These are phyloP conservation scores for Cephus sareptanus DNA, from an alignment of 2,888 invertebrate genomes.

Conservation along the genomic window DNA sequence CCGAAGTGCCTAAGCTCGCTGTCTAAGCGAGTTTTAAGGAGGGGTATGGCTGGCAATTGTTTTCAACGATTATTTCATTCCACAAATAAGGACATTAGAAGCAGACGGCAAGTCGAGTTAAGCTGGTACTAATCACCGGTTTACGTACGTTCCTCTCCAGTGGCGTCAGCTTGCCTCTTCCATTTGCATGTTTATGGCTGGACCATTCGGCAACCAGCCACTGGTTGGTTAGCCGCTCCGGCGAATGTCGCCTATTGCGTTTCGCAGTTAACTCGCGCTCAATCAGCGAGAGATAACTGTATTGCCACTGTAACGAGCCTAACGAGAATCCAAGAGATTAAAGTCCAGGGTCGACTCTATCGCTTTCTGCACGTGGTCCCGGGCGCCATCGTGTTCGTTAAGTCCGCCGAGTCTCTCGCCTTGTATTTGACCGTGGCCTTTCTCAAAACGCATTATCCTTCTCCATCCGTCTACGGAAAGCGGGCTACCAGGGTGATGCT, in stretches of 20 bases:
- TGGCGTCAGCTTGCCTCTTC: conserved; percentile 26
- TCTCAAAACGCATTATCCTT: not conserved
- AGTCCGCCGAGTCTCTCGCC: not conserved
- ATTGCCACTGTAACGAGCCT: not conserved
- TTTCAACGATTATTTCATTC: conserved; percentile 3
- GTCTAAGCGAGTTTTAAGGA: conserved; percentile 27
- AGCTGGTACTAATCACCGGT: conserved; percentile 39
- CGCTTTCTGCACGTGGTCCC: not conserved
- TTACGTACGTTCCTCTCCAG: conserved; percentile 26
- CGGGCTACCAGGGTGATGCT: not conserved
- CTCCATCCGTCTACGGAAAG: not conserved
- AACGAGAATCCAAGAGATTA: not conserved
- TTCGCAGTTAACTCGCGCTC: conserved; percentile 2
- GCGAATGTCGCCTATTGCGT: not conserved
- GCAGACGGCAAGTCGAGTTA: conserved; percentile 29
- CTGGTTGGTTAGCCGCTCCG: not conserved
- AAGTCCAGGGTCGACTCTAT: not conserved
- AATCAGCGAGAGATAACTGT: not conserved
- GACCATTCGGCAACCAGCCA: conserved; percentile 11
- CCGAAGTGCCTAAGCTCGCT: not conserved
- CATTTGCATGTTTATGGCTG: conserved; percentile 43
- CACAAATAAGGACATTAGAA: conserved; percentile 9
- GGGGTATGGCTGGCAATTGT: not conserved
- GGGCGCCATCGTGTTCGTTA: not conserved
- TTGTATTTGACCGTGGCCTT: too few relatives aligned